Evolutionary conservation across 1,140 invertebrate species (phyloP).

Genomic region (Medauroidea extradentata): DNA sequence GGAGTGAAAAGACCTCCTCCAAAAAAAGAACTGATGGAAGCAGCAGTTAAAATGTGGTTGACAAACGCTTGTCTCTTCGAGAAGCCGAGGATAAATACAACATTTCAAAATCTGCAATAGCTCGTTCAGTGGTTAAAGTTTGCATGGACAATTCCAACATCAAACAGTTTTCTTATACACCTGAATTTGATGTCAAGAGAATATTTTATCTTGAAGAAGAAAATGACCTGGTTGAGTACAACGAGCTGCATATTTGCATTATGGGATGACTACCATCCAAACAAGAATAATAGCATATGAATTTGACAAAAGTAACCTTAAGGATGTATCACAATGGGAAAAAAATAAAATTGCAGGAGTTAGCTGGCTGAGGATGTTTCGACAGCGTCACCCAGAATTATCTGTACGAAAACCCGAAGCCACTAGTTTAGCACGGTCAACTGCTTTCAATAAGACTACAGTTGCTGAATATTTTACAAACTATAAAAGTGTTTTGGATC

Average conservation of each 20-base stretch:
- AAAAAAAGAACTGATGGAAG: neutral
- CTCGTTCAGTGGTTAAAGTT: neutral
- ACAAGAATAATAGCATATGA: neutral
- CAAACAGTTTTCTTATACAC: neutral
- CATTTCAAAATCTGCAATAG: neutral
- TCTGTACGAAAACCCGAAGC: slow-evolving; percentile 40
- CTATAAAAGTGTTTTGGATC: slow-evolving; percentile 22
- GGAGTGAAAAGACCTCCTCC: neutral
- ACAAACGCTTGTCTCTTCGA: neutral
- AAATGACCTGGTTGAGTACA: neutral
- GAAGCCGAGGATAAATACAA: neutral
- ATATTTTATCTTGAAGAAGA: neutral
- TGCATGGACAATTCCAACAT: neutral
- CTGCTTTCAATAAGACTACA: slow-evolving; percentile 44
- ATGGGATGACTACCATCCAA: neutral
- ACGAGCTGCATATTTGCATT: neutral
- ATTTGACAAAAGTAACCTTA: neutral
- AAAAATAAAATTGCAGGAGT: neutral
- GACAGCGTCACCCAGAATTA: slow-evolving; percentile 35
- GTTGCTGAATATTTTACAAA: slow-evolving; percentile 37
- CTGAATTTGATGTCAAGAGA: neutral
- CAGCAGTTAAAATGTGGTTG: neutral
- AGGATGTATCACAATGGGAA: neutral
- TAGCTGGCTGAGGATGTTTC: neutral
- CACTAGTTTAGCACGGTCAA: slow-evolving; percentile 41